These are phyloP conservation scores for Bagarius yarrelli DNA, from an alignment of 2,113 vertebrate genomes.

Conservation along the genomic window DNA sequence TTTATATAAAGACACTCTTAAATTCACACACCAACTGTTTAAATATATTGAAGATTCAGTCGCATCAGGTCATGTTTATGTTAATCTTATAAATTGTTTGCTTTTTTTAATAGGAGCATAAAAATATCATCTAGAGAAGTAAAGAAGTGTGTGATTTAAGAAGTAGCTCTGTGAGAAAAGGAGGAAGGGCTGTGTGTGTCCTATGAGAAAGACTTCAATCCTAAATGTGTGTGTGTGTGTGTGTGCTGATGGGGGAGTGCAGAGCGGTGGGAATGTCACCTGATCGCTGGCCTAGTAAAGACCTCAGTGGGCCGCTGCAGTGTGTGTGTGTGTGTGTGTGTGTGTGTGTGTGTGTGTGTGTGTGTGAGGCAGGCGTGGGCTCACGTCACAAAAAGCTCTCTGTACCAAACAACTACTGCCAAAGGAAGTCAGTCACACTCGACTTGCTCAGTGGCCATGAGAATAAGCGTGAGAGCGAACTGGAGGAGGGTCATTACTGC, in stretches of 20 bases:
- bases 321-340: constrained; percentile 56
- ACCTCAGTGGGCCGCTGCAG: constrained; percentile 56
- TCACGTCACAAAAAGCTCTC: constrained; percentile 74
- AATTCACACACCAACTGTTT: too few relatives aligned
- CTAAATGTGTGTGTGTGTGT: constrained; percentile 11
- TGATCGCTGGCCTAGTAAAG: constrained; percentile 64
- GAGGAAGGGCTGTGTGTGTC: constrained; percentile 4
- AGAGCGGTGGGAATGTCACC: constrained; percentile 66
- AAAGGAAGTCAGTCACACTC: constrained; percentile 62
- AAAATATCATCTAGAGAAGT: not conserved
- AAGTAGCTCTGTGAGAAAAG: constrained; percentile 21
- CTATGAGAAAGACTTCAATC: not conserved
- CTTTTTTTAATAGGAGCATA: not conserved
- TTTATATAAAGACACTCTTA: too few relatives aligned
- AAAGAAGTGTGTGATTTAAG: not conserved
- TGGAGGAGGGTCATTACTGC: constrained; percentile 47
- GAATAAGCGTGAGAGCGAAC: constrained; percentile 73
- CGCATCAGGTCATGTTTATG: not conserved
- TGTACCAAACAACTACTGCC: constrained; percentile 66
- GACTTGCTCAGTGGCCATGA: constrained; percentile 71
- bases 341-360: constrained; percentile 49
- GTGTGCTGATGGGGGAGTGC: constrained; percentile 34
- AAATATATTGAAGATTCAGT: too few relatives aligned
- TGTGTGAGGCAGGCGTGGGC: constrained; percentile 62
- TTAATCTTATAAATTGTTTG: not conserved